A percentile compares a stretch with the other conserved stretches of the same genome.
phyloP scores from a whole-genome alignment of 2,888 invertebrate genomes.

The Clostera curtula region DNA sequence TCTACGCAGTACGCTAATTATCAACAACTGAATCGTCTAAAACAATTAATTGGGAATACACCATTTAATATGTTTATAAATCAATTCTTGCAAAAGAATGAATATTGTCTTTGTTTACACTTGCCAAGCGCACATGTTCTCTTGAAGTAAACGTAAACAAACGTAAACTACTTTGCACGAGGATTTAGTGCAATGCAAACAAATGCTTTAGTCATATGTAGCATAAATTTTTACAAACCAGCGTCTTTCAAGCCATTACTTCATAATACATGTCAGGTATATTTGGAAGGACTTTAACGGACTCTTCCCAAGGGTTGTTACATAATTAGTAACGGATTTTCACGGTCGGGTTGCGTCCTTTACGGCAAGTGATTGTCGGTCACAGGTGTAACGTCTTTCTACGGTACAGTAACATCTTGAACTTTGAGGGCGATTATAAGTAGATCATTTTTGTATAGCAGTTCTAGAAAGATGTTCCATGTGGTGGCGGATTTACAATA shows the following conservation, averaged over 20 bases:
- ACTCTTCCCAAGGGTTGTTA: constrained; percentile 18
- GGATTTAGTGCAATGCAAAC: constrained; percentile 11
- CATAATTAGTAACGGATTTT: constrained; percentile 56
- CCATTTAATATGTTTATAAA: constrained; percentile 25
- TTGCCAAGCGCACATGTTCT: constrained; percentile 25
- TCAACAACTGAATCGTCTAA: background rate
- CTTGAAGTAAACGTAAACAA: constrained; percentile 11
- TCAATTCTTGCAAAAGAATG: constrained; percentile 22
- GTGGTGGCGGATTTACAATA: too few species aligned
- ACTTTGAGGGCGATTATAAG: constrained; percentile 8
- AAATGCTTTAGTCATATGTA: constrained; percentile 12
- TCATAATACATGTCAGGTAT: background rate
- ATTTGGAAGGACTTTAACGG: constrained; percentile 9
- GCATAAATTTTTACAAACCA: constrained; percentile 11
- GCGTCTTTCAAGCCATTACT: background rate
- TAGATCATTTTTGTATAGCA: constrained; percentile 6
- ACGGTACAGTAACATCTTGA: constrained; percentile 7
- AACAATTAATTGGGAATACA: constrained; percentile 14
- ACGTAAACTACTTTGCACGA: constrained; percentile 15
- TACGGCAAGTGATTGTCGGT: constrained; percentile 42
- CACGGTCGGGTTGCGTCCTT: constrained; percentile 53
- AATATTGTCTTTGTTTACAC: constrained; percentile 42
- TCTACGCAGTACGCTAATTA: background rate
- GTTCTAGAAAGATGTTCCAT: background rate
- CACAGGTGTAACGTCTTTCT: constrained; percentile 38